Percentiles rank a stretch among this genome's conserved stretches.
phyloP scores from a whole-genome alignment of 2,113 vertebrate genomes.

The Nothobranchius furzeri region DNA sequence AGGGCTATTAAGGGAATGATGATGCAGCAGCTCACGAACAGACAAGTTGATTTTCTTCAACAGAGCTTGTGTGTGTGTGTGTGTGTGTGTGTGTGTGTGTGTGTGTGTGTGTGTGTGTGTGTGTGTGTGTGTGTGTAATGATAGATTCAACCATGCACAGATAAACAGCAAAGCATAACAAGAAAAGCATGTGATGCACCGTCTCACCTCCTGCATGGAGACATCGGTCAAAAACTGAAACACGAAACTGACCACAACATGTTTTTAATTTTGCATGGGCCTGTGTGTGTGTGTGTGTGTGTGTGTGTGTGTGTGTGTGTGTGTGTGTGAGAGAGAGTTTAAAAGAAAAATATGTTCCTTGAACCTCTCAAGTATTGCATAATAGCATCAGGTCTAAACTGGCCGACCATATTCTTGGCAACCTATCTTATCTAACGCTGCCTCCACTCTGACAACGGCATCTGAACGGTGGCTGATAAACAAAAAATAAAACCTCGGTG shows the following conservation, averaged over 20 bases:
- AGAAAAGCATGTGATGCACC: constrained; percentile 9
- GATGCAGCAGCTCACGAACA: constrained; percentile 48
- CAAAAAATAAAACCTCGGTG: constrained; percentile 42
- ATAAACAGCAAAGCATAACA: constrained; percentile 7
- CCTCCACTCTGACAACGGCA: constrained; percentile 34
- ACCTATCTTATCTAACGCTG: constrained; percentile 51
- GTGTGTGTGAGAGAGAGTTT: too few relatives aligned
- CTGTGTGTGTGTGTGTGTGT: not conserved
- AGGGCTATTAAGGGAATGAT: constrained; percentile 48
- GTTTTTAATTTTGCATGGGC: constrained; percentile 41
- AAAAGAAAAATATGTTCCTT: constrained; percentile 44
- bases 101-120: not conserved
- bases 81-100: constrained; percentile 1
- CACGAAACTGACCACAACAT: constrained; percentile 44
- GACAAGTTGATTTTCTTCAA: constrained; percentile 50
- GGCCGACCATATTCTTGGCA: constrained; percentile 40
- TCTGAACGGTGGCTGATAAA: constrained; percentile 11
- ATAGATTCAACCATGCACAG: not conserved
- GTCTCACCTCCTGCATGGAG: not conserved
- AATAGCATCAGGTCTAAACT: constrained; percentile 35
- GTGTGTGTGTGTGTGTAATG: not conserved
- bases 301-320: constrained; percentile 8
- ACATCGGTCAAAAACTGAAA: constrained; percentile 19
- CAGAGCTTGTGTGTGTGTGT: not conserved
- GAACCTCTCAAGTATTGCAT: constrained; percentile 32